A percentile compares a stretch with the other conserved stretches of the same genome.
phyloP scores from a whole-genome alignment of 2,113 vertebrate species.

The Ochotona princeps region DNA sequence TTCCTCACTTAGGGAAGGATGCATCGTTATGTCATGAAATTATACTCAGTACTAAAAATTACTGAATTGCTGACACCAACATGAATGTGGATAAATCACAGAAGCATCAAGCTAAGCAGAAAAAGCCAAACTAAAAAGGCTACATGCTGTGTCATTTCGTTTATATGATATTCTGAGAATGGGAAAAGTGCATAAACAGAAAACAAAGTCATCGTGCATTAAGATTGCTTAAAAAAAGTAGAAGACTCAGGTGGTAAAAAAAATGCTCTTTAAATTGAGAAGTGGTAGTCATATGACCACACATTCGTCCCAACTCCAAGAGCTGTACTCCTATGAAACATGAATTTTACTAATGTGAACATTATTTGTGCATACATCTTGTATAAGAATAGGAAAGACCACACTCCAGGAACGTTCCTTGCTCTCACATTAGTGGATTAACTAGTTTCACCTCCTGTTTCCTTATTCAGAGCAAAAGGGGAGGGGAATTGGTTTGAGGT shows the following conservation, averaged over 20 bases:
- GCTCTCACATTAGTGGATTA: not conserved
- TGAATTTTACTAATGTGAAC: not conserved
- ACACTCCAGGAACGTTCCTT: not conserved
- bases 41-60: not conserved
- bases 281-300: too few relatives aligned
- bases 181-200: not conserved
- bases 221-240: not conserved
- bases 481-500: not conserved
- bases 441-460: slow-evolving; percentile 50
- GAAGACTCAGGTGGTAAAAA: not conserved
- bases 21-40: not conserved
- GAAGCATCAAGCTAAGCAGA: not conserved
- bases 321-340: not conserved
- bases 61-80: not conserved
- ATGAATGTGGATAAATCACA: not conserved
- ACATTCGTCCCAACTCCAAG: not conserved
- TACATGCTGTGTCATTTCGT: not conserved
- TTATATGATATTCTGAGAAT: not conserved
- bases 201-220: not conserved
- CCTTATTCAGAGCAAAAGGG: not conserved
- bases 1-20: not conserved
- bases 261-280: not conserved
- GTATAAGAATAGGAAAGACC: not conserved
- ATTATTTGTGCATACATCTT: not conserved
- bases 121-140: not conserved